Evolutionary conservation across 2,888 invertebrate genomes (phyloP).

Genomic region (Drosophila demipolita): DNA sequence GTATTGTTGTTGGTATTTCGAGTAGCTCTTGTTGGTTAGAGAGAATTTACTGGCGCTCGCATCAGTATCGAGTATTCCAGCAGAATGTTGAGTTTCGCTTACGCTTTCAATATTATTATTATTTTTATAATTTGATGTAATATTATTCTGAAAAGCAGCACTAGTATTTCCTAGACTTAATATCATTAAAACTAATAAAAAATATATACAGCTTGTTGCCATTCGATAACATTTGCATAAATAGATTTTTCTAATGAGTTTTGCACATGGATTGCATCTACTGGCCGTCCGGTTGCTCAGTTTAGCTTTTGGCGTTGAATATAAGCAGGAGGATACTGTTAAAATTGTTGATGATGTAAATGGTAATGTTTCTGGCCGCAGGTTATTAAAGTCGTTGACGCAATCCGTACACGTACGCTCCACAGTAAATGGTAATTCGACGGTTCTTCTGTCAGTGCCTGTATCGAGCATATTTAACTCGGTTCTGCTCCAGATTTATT

Average conservation of each 20-base stretch:
- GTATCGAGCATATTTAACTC: conserved; percentile 67
- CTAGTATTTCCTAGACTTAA: conserved; percentile 61
- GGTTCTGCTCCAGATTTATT: conserved; percentile 21
- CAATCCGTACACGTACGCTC: conserved; percentile 54
- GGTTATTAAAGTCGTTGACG: conserved; percentile 39
- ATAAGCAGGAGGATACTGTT: conserved; percentile 17
- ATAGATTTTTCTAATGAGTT: conserved; percentile 62
- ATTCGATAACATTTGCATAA: conserved; percentile 73
- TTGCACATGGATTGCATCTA: conserved; percentile 55
- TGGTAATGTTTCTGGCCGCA: conserved; percentile 21
- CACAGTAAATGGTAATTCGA: conserved; percentile 57
- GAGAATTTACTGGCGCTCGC: conserved; percentile 38
- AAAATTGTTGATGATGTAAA: conserved; percentile 12
- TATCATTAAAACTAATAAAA: conserved; percentile 76
- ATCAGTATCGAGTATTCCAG: conserved; percentile 46
- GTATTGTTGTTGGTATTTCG: conserved; percentile 35
- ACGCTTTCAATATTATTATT: conserved; percentile 25
- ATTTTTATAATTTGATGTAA: conserved; percentile 21
- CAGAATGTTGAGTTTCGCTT: conserved; percentile 46
- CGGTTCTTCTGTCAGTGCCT: conserved; percentile 47
- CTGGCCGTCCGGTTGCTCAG: conserved; percentile 20
- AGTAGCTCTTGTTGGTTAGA: conserved; percentile 38
- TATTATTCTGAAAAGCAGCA: conserved; percentile 55
- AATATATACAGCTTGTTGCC: conserved; percentile 77
- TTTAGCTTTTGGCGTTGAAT: conserved; percentile 14